These are phyloP conservation scores for Leptodactylus fallax DNA, from an alignment of 2,797 vertebrate species.

Conservation along the genomic window DNA sequence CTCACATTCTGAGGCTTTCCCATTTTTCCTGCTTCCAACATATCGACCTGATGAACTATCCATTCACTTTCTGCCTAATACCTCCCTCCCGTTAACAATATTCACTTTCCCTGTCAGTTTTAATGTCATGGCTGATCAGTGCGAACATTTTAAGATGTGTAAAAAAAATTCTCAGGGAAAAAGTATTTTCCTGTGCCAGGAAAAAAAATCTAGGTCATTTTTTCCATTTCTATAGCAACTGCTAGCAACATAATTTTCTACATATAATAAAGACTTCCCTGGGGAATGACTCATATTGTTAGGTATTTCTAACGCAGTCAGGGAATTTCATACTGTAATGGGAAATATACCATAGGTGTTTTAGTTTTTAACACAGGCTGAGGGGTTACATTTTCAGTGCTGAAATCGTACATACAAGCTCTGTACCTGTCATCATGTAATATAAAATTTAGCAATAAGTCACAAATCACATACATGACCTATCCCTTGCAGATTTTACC, in stretches of 20 bases:
- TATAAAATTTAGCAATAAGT: too few species aligned
- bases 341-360: background rate
- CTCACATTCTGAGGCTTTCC: too few species aligned
- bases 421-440: too few species aligned
- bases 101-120: background rate
- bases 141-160: background rate
- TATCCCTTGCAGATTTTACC: too few species aligned
- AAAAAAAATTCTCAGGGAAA: background rate
- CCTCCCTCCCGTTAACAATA: too few species aligned
- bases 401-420: too few species aligned
- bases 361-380: background rate
- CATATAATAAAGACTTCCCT: background rate
- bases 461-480: too few species aligned
- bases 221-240: conserved; percentile 11
- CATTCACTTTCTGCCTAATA: too few species aligned
- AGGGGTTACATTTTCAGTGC: too few species aligned
- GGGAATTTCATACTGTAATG: background rate
- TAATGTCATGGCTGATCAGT: too few species aligned
- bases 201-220: conserved; percentile 16
- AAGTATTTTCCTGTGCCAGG: background rate
- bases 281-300: background rate
- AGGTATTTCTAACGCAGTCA: background rate
- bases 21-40: too few species aligned
- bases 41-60: too few species aligned
- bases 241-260: background rate